Evolutionary conservation across 2,113 vertebrate genomes (phyloP), one percentile per base, ranked within the genome.

Genomic region (Hippotragus niger): DNA sequence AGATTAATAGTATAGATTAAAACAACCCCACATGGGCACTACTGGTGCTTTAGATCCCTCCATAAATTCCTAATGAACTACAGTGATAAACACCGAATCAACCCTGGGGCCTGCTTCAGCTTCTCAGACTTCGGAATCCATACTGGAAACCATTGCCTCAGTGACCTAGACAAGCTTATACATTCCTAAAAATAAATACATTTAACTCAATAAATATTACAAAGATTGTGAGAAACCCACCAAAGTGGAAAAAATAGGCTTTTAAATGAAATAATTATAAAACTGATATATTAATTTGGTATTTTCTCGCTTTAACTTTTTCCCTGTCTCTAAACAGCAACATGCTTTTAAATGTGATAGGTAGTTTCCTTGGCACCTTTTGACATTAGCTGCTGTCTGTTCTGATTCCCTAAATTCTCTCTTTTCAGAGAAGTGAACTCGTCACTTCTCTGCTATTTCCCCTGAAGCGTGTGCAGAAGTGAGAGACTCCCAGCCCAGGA

Each of bases 381-480:
- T 97, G 62, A 93, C 91, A 84, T 60, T 27, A 93, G 36, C 14
- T 81, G 78, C 74, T 76, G 23, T 97, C 43, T 93, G 96, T 98
- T 86, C 92, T 90, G 94, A 84, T 80, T 95, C 89, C n/a, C 80
- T 74, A 45, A 92, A 2, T 90, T 93, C 92, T 94, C 84, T 87
- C 31, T 84, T 98, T 86, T 67, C 36, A 40, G 10, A 74, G 36
- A 74, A 6, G 21, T 23, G 21, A 74, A 81, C 58, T 33, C 64
- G 21, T 94, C 57, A 0, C 40, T 98, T 95, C 33, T 97, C 89
- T 95, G 43, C 23, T 93, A 40, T 90, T 17, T 96, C 97, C 78
- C 96, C 96, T 85, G 67, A 74, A 97, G 94, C 81, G 58, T 85
- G 93, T 90, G 74, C 23, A 96, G 81, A 98, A 74, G 60, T 71